phyloP scores from a whole-genome alignment of 2,888 invertebrate genomes.

The Corythucha ciliata region DNA sequence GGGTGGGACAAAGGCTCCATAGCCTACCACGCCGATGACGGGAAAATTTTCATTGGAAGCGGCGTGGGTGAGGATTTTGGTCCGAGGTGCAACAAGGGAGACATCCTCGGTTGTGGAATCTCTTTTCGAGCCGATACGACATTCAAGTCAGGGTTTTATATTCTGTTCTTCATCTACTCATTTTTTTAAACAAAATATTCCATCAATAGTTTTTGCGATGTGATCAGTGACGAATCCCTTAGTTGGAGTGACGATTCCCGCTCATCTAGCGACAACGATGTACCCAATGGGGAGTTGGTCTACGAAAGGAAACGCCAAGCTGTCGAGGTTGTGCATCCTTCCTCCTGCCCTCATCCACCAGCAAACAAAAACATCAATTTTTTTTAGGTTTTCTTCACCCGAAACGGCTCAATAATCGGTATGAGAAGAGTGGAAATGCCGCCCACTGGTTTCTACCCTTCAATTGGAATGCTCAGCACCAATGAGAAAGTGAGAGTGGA shows the following conservation, averaged over 20 bases:
- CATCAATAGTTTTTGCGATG: slow-evolving; percentile 23
- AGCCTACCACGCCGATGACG: slow-evolving; percentile 49
- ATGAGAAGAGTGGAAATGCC: slow-evolving; percentile 45
- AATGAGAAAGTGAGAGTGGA: slow-evolving; percentile 47
- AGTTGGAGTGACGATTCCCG: slow-evolving; percentile 28
- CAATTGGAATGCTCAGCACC: slow-evolving; percentile 47
- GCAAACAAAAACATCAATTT: slow-evolving; percentile 8
- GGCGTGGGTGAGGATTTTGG: slow-evolving; percentile 47
- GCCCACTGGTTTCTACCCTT: slow-evolving; percentile 47
- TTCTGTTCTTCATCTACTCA: no score
- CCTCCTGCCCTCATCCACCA: not conserved
- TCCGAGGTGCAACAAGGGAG: slow-evolving; percentile 46
- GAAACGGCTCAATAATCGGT: slow-evolving; percentile 46
- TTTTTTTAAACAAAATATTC: not conserved
- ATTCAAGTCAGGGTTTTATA: no score
- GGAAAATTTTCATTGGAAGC: slow-evolving; percentile 44
- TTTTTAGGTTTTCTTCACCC: slow-evolving; percentile 46
- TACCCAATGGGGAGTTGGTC: slow-evolving; percentile 18
- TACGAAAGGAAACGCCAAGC: no score
- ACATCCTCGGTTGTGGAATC: slow-evolving; percentile 49
- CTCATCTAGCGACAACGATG: slow-evolving; percentile 27
- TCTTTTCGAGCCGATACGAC: slow-evolving; percentile 42
- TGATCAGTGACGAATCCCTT: slow-evolving; percentile 20
- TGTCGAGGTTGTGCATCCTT: slow-evolving; percentile 3
- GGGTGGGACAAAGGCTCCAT: slow-evolving; percentile 50